Percentiles rank a stretch among this genome's conserved stretches.
Evolutionary conservation across 2,113 vertebrate species (phyloP).

Genomic region (Theropithecus gelada): DNA sequence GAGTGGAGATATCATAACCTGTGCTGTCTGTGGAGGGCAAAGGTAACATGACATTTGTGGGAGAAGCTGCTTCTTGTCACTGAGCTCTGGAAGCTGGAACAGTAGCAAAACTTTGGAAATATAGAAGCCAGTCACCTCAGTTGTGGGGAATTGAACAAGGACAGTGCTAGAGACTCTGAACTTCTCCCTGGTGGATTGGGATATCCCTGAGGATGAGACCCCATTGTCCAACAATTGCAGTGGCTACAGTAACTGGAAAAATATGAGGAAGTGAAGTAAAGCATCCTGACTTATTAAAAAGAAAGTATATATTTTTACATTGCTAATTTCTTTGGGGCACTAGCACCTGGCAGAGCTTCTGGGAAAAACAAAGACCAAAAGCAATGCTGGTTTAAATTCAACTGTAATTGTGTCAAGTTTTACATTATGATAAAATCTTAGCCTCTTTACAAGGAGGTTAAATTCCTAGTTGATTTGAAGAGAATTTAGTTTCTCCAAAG

Average conservation of each 20-base stretch:
- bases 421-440: constrained; percentile 62
- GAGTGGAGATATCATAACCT: background rate
- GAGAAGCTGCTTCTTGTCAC: background rate
- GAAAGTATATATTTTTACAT: constrained; percentile 23
- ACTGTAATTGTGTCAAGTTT: constrained; percentile 57
- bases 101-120: background rate
- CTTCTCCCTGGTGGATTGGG: background rate
- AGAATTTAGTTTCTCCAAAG: constrained; percentile 56
- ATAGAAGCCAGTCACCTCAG: background rate
- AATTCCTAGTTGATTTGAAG: constrained; percentile 55
- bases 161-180: background rate
- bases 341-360: constrained; percentile 3
- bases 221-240: background rate
- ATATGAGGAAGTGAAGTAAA: background rate
- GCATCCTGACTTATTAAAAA: background rate
- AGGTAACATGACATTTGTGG: background rate
- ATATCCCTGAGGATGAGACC: background rate
- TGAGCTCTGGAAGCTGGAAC: background rate
- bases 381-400: constrained; percentile 45
- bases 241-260: background rate
- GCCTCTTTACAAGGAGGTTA: constrained; percentile 56
- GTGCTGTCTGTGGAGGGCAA: background rate
- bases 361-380: constrained; percentile 48
- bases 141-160: background rate
- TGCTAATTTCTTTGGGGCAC: constrained; percentile 46